A percentile compares a stretch with the other conserved stretches of the same genome.
phyloP scores from a whole-genome alignment of 2,113 vertebrate genomes.

The Chitala chitala region DNA sequence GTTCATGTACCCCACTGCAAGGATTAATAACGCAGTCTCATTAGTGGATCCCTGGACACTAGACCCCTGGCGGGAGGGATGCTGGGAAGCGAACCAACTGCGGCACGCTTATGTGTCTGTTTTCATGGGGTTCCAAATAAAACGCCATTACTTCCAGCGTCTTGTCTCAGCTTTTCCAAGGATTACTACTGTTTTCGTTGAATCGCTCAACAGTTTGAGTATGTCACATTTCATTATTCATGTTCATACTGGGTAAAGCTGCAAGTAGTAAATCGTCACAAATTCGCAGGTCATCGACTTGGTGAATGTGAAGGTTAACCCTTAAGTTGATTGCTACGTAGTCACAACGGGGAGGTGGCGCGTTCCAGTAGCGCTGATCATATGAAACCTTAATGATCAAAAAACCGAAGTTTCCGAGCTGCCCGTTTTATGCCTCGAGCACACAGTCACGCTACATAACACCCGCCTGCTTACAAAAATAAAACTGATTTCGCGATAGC shows the following conservation, averaged over 20 bases:
- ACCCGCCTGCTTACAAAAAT: too few relatives aligned
- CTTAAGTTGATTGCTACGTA: neutral
- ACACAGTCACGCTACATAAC: too few relatives aligned
- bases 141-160: neutral
- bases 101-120: constrained; percentile 37
- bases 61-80: constrained; percentile 55
- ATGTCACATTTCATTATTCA: neutral
- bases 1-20: constrained; percentile 62
- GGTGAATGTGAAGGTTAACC: constrained; percentile 19
- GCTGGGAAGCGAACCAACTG: constrained; percentile 55
- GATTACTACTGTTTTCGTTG: neutral
- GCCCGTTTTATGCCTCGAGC: too few relatives aligned
- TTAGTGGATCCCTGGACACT: constrained; percentile 59
- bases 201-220: neutral
- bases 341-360: neutral
- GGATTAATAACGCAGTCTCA: constrained; percentile 65
- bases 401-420: neutral
- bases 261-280: neutral
- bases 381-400: neutral
- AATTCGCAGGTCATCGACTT: constrained; percentile 17
- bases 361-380: neutral
- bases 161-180: neutral
- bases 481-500: too few relatives aligned
- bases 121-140: neutral
- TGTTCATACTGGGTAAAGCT: neutral